A percentile compares a stretch with the other conserved stretches of the same genome.
These are phyloP conservation scores for Drosophila littoralis DNA, from an alignment of 1,140 invertebrate genomes.

Conservation along the genomic window DNA sequence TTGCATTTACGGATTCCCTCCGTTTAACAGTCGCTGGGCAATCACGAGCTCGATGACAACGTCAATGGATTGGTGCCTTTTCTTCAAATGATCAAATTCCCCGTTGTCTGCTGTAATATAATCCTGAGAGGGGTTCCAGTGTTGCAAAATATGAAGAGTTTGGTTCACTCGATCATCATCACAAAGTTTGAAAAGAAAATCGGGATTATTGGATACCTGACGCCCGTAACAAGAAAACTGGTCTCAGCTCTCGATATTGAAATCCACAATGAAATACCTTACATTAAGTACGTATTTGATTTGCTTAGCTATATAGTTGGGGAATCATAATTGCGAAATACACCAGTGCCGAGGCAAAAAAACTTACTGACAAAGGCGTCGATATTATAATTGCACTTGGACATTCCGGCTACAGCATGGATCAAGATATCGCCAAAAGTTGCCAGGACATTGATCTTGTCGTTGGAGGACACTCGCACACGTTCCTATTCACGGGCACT, in stretches of 20 bases:
- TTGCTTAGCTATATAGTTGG: too few species aligned
- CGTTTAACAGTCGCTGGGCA: conserved; percentile 91
- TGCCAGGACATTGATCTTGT: conserved; percentile 94
- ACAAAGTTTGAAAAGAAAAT: conserved; percentile 87
- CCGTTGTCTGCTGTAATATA: conserved; percentile 91
- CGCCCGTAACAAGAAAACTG: conserved; percentile 90
- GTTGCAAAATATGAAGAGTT: conserved; percentile 80
- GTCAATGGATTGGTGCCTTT: conserved; percentile 90
- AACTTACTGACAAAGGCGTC: conserved; percentile 87
- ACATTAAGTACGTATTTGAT: conserved; percentile 85
- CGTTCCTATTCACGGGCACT: conserved; percentile 86
- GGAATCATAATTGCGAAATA: too few species aligned
- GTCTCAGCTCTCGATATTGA: conserved; percentile 87
- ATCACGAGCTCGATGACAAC: conserved; percentile 96
- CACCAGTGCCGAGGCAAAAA: conserved; percentile 86
- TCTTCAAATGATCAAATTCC: conserved; percentile 88
- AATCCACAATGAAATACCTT: conserved; percentile 89
- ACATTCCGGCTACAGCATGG: conserved; percentile 92
- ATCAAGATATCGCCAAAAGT: conserved; percentile 90
- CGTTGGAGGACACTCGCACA: conserved; percentile 95
- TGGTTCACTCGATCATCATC: conserved; percentile 88
- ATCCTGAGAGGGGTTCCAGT: conserved; percentile 88
- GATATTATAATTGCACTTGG: conserved; percentile 95
- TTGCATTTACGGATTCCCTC: not conserved
- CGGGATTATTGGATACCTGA: conserved; percentile 95